Percentiles rank a stretch among this genome's conserved stretches.
Conservation (phyloP, 2,113 vertebrate species). For the Ciconia maguari region DNA sequence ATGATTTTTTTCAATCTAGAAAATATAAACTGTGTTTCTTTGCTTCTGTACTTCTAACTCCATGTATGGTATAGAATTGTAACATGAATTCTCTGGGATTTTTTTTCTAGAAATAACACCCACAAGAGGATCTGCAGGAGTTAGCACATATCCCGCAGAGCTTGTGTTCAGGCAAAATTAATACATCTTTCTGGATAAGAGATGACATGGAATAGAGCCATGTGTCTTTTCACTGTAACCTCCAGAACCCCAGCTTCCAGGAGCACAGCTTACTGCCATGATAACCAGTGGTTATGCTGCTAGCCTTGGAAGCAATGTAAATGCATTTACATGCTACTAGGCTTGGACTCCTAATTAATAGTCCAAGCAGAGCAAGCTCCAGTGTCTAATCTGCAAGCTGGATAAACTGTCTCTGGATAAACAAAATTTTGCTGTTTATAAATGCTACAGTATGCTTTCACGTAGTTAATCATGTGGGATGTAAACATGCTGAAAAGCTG, state of each 20-base stretch:
- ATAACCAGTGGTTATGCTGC: background rate
- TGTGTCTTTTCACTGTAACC: background rate
- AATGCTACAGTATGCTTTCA: background rate
- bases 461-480: background rate
- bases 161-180: background rate
- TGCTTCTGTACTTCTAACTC: background rate
- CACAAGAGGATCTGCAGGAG: background rate
- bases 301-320: background rate
- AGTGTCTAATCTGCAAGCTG: background rate
- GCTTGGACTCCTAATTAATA: background rate
- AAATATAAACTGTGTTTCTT: background rate
- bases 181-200: background rate
- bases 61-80: background rate
- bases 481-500: background rate
- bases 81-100: background rate
- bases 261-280: background rate
- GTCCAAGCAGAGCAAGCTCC: background rate
- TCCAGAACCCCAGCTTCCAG: background rate
- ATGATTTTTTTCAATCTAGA: background rate
- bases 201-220: background rate
- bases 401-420: background rate
- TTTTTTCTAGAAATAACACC: background rate
- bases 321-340: background rate
- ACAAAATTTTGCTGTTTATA: background rate
- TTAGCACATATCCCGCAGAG: background rate